Conservation (phyloP, 2,797 vertebrate species). For the Chaetodon trifasciatus region DNA sequence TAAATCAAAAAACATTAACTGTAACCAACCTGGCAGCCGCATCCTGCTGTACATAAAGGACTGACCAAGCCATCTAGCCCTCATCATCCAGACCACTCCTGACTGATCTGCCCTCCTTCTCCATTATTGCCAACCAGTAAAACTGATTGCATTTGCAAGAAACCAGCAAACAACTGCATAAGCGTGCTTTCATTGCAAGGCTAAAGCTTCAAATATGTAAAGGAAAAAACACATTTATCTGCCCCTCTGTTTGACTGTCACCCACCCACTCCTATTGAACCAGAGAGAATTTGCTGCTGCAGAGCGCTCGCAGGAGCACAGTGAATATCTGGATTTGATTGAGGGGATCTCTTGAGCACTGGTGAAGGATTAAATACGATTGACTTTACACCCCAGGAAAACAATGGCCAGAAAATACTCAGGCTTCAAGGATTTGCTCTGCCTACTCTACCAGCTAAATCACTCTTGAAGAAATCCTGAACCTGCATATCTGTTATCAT, state of each 20-base stretch:
- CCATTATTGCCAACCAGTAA: conserved; percentile 28
- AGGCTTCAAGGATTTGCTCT: conserved; percentile 54
- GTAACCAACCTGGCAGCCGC: conserved; percentile 66
- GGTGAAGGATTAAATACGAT: conserved; percentile 75
- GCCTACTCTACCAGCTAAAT: conserved; percentile 25
- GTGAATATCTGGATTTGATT: conserved; percentile 68
- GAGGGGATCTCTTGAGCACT: conserved; percentile 58
- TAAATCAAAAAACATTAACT: conserved; percentile 76
- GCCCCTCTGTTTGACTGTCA: conserved; percentile 42
- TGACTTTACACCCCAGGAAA: conserved; percentile 72
- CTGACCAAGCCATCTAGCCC: conserved; percentile 29
- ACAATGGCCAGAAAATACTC: conserved; percentile 67
- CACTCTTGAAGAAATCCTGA: conserved; percentile 42
- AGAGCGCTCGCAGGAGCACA: conserved; percentile 43
- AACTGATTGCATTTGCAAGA: conserved; percentile 41
- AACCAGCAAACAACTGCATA: conserved; percentile 39
- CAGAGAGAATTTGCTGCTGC: conserved; percentile 48
- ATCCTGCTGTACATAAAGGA: conserved; percentile 62
- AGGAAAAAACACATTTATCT: conserved; percentile 59
- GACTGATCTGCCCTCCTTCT: conserved; percentile 22
- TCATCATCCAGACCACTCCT: conserved; percentile 22
- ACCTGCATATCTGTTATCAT: conserved; percentile 18
- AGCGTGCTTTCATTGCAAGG: conserved; percentile 41
- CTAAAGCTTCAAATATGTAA: conserved; percentile 47
- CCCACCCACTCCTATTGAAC: conserved; percentile 48